phyloP scores from a whole-genome alignment of 1,140 invertebrate species.

The Achroia grisella region DNA sequence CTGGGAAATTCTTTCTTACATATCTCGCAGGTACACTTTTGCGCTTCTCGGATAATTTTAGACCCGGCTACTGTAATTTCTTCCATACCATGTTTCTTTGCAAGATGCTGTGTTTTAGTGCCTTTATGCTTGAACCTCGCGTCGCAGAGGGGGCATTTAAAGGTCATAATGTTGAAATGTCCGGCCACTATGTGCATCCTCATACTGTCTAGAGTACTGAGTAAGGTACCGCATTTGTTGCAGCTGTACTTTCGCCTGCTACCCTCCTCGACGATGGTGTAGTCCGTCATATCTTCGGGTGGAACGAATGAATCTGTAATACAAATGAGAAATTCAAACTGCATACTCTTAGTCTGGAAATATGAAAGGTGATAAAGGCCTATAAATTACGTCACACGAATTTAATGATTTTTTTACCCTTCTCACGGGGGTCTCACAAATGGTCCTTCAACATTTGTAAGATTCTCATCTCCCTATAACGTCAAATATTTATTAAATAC shows the following conservation, averaged over 20 bases:
- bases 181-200: too few species aligned
- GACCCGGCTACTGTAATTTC: neutral
- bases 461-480: too few species aligned
- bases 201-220: too few species aligned
- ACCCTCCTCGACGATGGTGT: neutral
- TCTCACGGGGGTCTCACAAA: too few species aligned
- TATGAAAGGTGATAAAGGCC: too few species aligned
- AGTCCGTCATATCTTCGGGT: neutral
- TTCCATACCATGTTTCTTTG: neutral
- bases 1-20: constrained; percentile 3
- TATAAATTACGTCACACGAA: too few species aligned
- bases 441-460: too few species aligned
- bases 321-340: neutral
- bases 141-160: neutral
- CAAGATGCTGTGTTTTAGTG: neutral
- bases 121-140: neutral
- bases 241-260: constrained; percentile 1
- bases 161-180: too few species aligned
- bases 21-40: neutral
- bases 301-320: neutral
- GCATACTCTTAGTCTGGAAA: too few species aligned
- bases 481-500: too few species aligned
- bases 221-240: constrained; percentile 1
- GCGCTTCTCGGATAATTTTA: neutral
- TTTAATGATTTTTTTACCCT: too few species aligned